Evolutionary conservation across 2,888 invertebrate species (phyloP).

Genomic region (Ptilodon capucinus): DNA sequence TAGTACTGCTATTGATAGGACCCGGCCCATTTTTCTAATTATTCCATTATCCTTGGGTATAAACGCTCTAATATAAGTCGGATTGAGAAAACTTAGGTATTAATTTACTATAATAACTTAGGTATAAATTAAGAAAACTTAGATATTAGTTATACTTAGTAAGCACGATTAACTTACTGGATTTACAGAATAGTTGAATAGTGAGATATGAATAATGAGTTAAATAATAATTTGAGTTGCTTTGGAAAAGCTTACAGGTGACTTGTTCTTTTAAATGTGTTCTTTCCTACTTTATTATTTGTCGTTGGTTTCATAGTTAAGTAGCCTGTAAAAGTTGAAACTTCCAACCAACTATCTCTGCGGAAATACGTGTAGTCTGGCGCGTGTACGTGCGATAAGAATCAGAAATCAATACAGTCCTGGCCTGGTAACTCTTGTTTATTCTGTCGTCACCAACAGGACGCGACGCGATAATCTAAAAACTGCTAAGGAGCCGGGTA

Average conservation of each 20-base stretch:
- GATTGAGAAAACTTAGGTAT: too few species aligned
- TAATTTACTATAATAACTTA: too few species aligned
- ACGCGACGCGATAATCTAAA: background rate
- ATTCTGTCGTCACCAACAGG: background rate
- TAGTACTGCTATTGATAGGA: background rate
- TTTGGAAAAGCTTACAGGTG: too few species aligned
- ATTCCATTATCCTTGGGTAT: background rate
- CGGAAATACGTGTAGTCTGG: background rate
- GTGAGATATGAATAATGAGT: too few species aligned
- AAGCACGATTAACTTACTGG: background rate
- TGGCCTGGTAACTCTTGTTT: background rate
- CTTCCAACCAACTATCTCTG: background rate
- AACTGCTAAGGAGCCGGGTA: background rate
- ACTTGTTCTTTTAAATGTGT: too few species aligned
- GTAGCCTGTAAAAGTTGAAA: background rate
- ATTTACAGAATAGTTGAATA: too few species aligned
- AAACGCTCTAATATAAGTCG: too few species aligned
- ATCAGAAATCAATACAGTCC: constrained; percentile 10
- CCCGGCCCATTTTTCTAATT: background rate
- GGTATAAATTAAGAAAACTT: too few species aligned
- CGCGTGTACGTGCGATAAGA: background rate
- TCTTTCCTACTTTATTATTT: background rate
- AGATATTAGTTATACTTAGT: too few species aligned
- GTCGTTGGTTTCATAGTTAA: background rate
- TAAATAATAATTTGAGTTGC: too few species aligned